A percentile compares a stretch with the other conserved stretches of the same genome.
phyloP scores from a whole-genome alignment of 2,888 invertebrate species.

The Lochmaea crataegi region DNA sequence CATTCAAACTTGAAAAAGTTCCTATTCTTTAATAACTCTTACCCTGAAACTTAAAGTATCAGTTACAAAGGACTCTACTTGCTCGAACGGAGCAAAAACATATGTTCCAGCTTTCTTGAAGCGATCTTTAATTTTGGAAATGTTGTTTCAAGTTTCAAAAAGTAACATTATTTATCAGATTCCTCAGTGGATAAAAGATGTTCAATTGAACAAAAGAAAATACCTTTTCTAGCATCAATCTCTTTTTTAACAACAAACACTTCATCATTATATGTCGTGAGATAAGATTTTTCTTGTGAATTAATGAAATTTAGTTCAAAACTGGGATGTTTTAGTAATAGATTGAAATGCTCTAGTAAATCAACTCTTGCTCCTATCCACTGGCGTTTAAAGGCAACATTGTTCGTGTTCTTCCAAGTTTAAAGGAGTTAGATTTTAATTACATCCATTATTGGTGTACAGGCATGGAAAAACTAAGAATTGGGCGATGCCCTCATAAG shows the following conservation, averaged over 20 bases:
- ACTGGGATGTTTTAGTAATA: slow-evolving; percentile 49
- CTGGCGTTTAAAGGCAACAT: slow-evolving; percentile 53
- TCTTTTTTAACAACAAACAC: slow-evolving; percentile 55
- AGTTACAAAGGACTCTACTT: slow-evolving; percentile 42
- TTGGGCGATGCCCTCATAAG: slow-evolving; percentile 55
- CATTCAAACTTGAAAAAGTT: neutral
- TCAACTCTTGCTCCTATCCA: slow-evolving; percentile 55
- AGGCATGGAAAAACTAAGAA: slow-evolving; percentile 56
- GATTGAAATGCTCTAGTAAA: slow-evolving; percentile 53
- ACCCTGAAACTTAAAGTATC: slow-evolving; percentile 40
- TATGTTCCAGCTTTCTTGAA: slow-evolving; percentile 40
- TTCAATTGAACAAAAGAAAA: slow-evolving; percentile 42
- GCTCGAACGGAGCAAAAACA: slow-evolving; percentile 40
- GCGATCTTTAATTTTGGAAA: slow-evolving; percentile 32
- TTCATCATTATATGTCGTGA: slow-evolving; percentile 50
- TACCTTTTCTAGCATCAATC: slow-evolving; percentile 42
- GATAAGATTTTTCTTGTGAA: slow-evolving; percentile 52
- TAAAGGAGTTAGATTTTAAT: slow-evolving; percentile 46
- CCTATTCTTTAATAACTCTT: slow-evolving; percentile 43
- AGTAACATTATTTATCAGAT: slow-evolving; percentile 40
- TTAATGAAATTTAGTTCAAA: slow-evolving; percentile 56
- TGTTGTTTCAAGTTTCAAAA: slow-evolving; percentile 36
- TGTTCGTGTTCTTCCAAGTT: slow-evolving; percentile 53
- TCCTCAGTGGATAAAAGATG: slow-evolving; percentile 42
- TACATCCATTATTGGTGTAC: slow-evolving; percentile 53